phyloP scores from a whole-genome alignment of 1,140 invertebrate species.

The Wiebesia pumilae region DNA sequence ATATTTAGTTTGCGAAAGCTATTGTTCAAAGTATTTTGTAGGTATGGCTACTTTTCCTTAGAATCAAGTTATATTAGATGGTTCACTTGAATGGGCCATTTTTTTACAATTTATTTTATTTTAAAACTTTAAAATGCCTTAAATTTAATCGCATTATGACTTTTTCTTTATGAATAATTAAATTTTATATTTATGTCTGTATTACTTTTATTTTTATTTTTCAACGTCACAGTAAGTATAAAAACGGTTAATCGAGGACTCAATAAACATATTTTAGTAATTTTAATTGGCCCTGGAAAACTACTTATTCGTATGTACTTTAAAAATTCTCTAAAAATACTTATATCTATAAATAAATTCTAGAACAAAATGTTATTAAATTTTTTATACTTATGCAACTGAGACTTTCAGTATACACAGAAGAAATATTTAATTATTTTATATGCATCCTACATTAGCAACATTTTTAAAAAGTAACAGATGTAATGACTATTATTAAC shows the following conservation, averaged over 20 bases:
- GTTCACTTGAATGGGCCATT: neutral
- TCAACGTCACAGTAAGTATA: neutral
- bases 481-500: neutral
- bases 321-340: neutral
- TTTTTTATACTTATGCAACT: neutral
- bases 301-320: neutral
- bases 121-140: neutral
- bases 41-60: conserved; percentile 17
- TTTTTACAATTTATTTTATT: conserved; percentile 1
- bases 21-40: conserved; percentile 18
- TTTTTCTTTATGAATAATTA: neutral
- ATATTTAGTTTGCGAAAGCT: conserved; percentile 17
- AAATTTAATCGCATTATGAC: neutral
- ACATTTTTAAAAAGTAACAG: neutral
- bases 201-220: neutral
- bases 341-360: neutral
- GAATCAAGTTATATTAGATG: conserved; percentile 12
- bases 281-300: neutral
- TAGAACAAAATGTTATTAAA: neutral
- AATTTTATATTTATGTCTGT: neutral
- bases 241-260: neutral
- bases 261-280: neutral
- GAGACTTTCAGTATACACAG: neutral
- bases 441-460: neutral
- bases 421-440: neutral